Conservation (phyloP, 2,113 vertebrate genomes). For the Rhineura floridana region DNA sequence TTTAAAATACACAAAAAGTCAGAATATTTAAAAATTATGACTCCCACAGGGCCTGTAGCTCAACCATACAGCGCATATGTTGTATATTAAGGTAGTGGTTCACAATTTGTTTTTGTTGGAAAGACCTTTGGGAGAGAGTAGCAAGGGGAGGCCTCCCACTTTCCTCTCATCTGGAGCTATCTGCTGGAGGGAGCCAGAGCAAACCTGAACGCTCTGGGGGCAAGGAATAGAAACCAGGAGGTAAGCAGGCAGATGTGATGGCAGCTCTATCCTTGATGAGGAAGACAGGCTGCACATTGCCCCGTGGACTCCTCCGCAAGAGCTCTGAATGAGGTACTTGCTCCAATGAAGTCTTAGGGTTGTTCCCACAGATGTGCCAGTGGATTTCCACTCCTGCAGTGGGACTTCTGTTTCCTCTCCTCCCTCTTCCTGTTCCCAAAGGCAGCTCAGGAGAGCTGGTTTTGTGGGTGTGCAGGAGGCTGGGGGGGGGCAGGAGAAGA, state of each 20-base stretch:
- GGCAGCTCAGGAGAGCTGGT: no score
- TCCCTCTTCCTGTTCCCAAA: no score
- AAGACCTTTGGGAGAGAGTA: slow-evolving; percentile 28
- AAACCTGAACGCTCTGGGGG: neutral
- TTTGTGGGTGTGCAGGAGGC: no score
- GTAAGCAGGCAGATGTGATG: neutral
- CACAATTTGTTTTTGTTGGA: slow-evolving; percentile 54
- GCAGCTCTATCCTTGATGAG: neutral
- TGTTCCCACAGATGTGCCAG: no score
- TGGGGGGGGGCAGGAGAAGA: no score
- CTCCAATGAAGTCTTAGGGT: no score
- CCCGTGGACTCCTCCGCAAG: no score
- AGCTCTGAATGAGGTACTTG: no score
- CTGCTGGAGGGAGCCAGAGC: neutral
- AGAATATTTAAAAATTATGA: slow-evolving; percentile 60
- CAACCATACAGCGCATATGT: slow-evolving; percentile 62
- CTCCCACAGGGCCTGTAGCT: slow-evolving; percentile 60
- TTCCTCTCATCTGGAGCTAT: slow-evolving; percentile 15
- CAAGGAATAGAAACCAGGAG: neutral
- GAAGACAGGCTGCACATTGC: no score
- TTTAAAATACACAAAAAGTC: slow-evolving; percentile 68
- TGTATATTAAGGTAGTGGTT: slow-evolving; percentile 66
- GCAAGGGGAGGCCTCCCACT: slow-evolving; percentile 30
- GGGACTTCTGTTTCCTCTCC: no score
- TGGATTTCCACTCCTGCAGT: no score